Percentiles rank a stretch among this genome's conserved stretches.
phyloP scores from a whole-genome alignment of 35 echinoderm and acorn worm genomes.

The Apostichopus californicus region DNA sequence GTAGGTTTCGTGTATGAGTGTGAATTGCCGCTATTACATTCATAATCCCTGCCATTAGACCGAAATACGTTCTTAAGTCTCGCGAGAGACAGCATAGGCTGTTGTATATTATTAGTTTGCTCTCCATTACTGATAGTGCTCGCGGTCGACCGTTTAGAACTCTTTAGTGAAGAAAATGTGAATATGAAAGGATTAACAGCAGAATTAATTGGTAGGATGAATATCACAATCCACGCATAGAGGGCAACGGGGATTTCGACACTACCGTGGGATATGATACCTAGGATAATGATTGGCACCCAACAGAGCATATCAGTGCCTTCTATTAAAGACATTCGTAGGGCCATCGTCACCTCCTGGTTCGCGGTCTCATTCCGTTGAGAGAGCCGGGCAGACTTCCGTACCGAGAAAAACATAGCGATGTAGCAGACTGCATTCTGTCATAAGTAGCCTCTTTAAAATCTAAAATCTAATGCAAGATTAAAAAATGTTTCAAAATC shows the following conservation, averaged over 20 bases:
- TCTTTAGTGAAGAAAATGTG: slow-evolving; percentile 59
- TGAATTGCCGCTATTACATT: no score
- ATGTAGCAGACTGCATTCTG: slow-evolving; percentile 64
- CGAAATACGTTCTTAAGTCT: neutral
- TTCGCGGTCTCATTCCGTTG: slow-evolving; percentile 27
- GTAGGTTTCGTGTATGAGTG: no score
- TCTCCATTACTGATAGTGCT: neutral
- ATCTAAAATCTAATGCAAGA: no score
- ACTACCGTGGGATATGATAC: slow-evolving; percentile 69
- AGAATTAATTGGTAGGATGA: slow-evolving; percentile 83
- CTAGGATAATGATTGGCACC: slow-evolving; percentile 87
- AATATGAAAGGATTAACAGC: slow-evolving; percentile 84
- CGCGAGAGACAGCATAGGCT: neutral
- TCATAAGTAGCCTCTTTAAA: no score
- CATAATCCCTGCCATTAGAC: neutral
- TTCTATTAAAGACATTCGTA: slow-evolving; percentile 80
- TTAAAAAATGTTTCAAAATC: no score
- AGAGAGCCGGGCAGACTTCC: slow-evolving; percentile 41
- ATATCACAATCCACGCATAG: slow-evolving; percentile 87
- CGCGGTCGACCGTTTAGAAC: neutral
- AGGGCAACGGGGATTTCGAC: slow-evolving; percentile 54
- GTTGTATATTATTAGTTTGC: neutral
- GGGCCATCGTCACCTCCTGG: slow-evolving; percentile 84
- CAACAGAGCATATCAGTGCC: slow-evolving; percentile 86
- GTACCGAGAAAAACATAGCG: slow-evolving; percentile 75